Percentiles rank a stretch among this genome's conserved stretches.
These are phyloP conservation scores for Phataginus tetradactyla DNA, from an alignment of 2,797 vertebrate genomes.

Conservation along the genomic window DNA sequence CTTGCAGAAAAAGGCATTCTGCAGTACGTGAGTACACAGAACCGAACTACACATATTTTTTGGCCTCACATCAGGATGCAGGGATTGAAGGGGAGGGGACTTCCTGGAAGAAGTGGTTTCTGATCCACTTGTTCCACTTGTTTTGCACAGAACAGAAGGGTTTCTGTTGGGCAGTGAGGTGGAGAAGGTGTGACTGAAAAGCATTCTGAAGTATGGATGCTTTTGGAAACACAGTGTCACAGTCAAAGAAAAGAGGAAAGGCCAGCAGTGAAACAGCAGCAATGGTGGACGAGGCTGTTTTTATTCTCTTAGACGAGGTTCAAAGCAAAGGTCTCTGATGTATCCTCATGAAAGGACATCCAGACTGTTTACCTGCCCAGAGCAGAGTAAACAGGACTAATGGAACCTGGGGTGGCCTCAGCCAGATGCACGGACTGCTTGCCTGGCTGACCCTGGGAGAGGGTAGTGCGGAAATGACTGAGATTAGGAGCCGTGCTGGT, in stretches of 20 bases:
- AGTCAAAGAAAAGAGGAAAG: neutral
- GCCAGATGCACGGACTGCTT: neutral
- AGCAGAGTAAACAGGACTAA: constrained; percentile 54
- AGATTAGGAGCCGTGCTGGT: neutral
- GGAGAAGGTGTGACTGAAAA: neutral
- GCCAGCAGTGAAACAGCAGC: neutral
- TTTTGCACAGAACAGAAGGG: neutral
- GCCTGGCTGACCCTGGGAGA: neutral
- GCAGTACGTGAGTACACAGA: neutral
- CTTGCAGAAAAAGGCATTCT: neutral
- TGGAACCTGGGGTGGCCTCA: neutral
- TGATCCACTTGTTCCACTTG: too few species aligned
- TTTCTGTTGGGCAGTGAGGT: neutral
- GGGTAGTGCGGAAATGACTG: neutral
- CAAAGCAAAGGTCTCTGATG: constrained; percentile 54
- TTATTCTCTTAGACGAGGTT: constrained; percentile 52
- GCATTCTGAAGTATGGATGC: neutral
- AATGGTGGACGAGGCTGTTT: neutral
- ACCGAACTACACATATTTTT: neutral
- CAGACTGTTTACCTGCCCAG: constrained; percentile 23
- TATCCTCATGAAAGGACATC: constrained; percentile 15
- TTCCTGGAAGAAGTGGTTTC: neutral
- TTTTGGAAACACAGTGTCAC: neutral
- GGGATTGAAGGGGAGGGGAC: neutral
- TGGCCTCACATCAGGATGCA: neutral